Evolutionary conservation across 2,888 invertebrate species (phyloP).

Genomic region (Congeria kusceri): DNA sequence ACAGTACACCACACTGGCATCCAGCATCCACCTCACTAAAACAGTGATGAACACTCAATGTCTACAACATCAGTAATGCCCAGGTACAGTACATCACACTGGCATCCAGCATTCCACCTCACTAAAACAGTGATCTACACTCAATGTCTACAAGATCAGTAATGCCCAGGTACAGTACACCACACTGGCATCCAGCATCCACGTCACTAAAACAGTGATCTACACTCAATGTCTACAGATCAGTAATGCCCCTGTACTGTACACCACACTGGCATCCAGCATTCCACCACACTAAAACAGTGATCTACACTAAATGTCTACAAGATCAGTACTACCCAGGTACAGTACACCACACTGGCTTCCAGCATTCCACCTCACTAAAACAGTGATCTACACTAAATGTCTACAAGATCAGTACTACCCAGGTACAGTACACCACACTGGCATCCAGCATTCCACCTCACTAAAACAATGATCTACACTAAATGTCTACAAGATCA

Average conservation of each 20-base stretch:
- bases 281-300: slow-evolving; percentile 79
- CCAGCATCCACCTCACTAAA: slow-evolving; percentile 80
- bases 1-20: slow-evolving; percentile 80
- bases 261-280: slow-evolving; percentile 80
- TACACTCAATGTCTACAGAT: slow-evolving; percentile 78
- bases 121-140: too few species aligned
- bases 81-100: slow-evolving; percentile 82
- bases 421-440: slow-evolving; percentile 82
- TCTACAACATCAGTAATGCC: slow-evolving; percentile 82
- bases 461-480: too few species aligned
- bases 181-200: slow-evolving; percentile 79
- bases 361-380: slow-evolving; percentile 80
- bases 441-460: slow-evolving; percentile 81
- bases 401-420: slow-evolving; percentile 81
- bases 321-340: too few species aligned
- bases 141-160: too few species aligned
- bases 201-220: slow-evolving; percentile 82
- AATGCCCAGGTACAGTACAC: slow-evolving; percentile 82
- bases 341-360: slow-evolving; percentile 79
- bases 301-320: too few species aligned
- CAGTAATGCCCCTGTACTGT: slow-evolving; percentile 81
- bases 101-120: slow-evolving; percentile 77
- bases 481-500: slow-evolving; percentile 83
- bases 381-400: too few species aligned
- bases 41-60: too few species aligned